Evolutionary conservation across 2,113 vertebrate genomes (phyloP).

Genomic region (Hylia prasina): DNA sequence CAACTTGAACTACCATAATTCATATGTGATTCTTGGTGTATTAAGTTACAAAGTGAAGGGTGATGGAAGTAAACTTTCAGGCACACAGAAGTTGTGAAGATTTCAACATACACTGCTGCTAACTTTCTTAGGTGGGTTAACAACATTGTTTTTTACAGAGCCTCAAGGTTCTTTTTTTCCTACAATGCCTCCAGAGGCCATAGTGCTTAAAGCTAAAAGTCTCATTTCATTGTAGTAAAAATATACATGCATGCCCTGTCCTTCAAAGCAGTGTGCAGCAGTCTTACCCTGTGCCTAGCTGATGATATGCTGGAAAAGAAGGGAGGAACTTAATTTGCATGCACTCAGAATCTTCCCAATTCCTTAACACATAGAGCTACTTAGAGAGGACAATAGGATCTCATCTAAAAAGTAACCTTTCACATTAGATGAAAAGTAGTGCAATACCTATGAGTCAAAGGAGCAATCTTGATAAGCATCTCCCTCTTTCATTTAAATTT

Average conservation of each 20-base stretch:
- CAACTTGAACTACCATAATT: not conserved
- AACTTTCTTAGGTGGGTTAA: not conserved
- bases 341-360: not conserved
- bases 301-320: not conserved
- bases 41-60: not conserved
- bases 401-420: not conserved
- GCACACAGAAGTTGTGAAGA: fast-evolving
- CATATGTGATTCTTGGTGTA: not conserved
- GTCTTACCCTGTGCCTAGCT: not conserved
- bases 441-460: not conserved
- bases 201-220: not conserved
- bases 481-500: not conserved
- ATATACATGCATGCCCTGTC: fast-evolving
- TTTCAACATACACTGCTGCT: not conserved
- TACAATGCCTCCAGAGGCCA: not conserved
- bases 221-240: not conserved
- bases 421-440: not conserved
- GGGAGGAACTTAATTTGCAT: not conserved
- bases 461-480: not conserved
- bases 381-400: not conserved
- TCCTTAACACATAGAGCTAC: not conserved
- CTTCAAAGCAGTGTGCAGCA: not conserved
- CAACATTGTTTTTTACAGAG: not conserved
- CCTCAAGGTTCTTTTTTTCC: not conserved
- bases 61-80: not conserved